Percentiles rank a stretch among this genome's conserved stretches.
phyloP scores from a whole-genome alignment of 1,140 invertebrate species.

The Agrypnia vestita region DNA sequence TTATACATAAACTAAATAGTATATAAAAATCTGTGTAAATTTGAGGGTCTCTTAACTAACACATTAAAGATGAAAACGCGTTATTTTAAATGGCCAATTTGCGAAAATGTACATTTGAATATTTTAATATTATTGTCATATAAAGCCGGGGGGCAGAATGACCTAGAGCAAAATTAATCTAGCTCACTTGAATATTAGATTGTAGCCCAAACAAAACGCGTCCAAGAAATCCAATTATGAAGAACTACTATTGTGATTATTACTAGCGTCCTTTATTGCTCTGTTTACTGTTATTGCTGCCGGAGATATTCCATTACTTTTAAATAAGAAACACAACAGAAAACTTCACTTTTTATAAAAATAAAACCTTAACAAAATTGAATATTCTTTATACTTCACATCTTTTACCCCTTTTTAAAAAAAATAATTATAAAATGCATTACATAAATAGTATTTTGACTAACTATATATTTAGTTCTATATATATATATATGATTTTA shows the following conservation, averaged over 20 bases:
- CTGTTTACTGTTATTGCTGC: conserved; percentile 47
- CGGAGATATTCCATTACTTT: conserved; percentile 49
- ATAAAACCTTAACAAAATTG: no score
- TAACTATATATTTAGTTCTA: no score
- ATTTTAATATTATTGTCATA: conserved; percentile 50
- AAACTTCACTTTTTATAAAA: no score
- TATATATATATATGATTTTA: no score
- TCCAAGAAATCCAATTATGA: conserved; percentile 57
- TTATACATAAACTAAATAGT: no score
- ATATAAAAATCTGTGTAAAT: neutral
- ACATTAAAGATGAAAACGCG: conserved; percentile 23
- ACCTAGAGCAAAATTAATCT: conserved; percentile 31
- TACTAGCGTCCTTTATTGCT: conserved; percentile 49
- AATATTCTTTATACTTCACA: no score
- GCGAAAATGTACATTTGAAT: conserved; percentile 50
- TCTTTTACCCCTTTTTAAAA: no score
- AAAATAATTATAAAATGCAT: no score
- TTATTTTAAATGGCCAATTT: conserved; percentile 26
- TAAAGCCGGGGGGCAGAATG: conserved; percentile 30
- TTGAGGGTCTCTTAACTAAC: neutral
- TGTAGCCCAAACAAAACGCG: conserved; percentile 37
- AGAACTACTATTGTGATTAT: conserved; percentile 49
- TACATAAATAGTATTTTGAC: no score
- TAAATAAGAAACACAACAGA: neutral
- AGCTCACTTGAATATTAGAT: conserved; percentile 45